Base-by-base conservation (phyloP, 2,888 invertebrate genomes). In the Rhagonycha lutea region DNA sequence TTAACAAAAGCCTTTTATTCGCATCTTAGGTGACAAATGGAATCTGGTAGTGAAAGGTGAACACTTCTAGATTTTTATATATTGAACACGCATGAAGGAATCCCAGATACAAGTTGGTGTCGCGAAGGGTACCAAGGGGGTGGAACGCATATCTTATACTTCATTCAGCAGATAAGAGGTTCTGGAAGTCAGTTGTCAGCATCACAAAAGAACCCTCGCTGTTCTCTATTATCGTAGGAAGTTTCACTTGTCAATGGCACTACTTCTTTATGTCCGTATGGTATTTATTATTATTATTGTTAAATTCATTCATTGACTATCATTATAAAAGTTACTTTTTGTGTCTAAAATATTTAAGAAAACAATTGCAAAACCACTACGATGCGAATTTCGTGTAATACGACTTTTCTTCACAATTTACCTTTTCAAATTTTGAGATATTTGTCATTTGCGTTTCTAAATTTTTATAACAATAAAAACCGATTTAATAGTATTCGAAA, bases 1-100 rank as follows among this genome's bases (percentile, higher is more conserved):
- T 73, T 80, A 81, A 83, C 84, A 83, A 83, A 84, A 84, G 84
- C 81, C 84, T 82, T 83, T 83, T 83, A 84, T 84, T 83, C 84
- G 80, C 82, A 83, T 84, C 83, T 69, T 75, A 82, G 82, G 85
- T 88, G 87, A 88, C 86, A 87, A 88, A 88, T 88, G 87, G 85
- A 86, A 84, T 86, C 87, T 87, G 87, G 81, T 83, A 83, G 85
- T 87, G 87, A 88, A 85, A 88, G 87, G 87, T 87, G 87, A 85
- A 85, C 85, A 85, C 84, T 85, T 84, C 84, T 83, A 86, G 86
- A 87, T 87, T 87, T 86, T 87, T 87, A 85, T 86, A 84, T 84
- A 84, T 84, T 79, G 81, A 81, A 82, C 85, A 84, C 85, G 84
- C 83, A 83, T 83, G 84, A 82, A 78, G 74, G 78, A 81, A 77